Base-by-base conservation (phyloP, 2,113 vertebrate species). In the Crotalus helleri region DNA sequence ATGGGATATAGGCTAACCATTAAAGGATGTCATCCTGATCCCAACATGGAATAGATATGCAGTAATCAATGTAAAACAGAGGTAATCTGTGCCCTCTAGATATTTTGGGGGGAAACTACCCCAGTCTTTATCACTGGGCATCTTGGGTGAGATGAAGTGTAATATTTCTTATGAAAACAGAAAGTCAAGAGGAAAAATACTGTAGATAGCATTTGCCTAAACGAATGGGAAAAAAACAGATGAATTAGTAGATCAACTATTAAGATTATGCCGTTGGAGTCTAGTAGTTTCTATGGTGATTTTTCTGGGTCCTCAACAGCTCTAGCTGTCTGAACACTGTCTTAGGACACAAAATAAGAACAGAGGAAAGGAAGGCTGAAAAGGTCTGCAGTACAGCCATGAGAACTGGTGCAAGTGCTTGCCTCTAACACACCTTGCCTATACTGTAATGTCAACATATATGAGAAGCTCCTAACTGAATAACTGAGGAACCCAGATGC, bases 291-390 rank as follows among this genome's bases (percentile, higher is more conserved):
- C 97, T 95, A 95, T 91, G 88, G 93, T 95, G 95, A 94, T 24
- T 58, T 51, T 61, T 5, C 33, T 61, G 95, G 97, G 95, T 96
- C 94, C 94, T 96, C 95, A 88, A 95, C 96, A 96, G 94, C 95
- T 96, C 95, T 96, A 96, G 96, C 96, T 96, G 97, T 95, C 33
- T 96, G 96, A 96, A 94, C 95, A 93, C 93, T 95, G 93, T 95
- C 92, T 93, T 92, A 85, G 95, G 93, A 92, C 94, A 94, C 95
- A 91, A 94, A 96, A 96, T 96, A 96, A 95, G 95, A 94, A 90
- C 91, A 92, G 95, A 94, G 92, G 46, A 5, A 89, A 94, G 94
- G 94, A 95, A 96, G 96, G 94, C 95, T 95, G 54, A 89, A 46
- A 93, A 90, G 92, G 90, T 59, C 93, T 95, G 92, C 92, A 85